These are phyloP conservation scores for Saxidomus purpurata DNA, from an alignment of 1,140 invertebrate species.

Conservation along the genomic window DNA sequence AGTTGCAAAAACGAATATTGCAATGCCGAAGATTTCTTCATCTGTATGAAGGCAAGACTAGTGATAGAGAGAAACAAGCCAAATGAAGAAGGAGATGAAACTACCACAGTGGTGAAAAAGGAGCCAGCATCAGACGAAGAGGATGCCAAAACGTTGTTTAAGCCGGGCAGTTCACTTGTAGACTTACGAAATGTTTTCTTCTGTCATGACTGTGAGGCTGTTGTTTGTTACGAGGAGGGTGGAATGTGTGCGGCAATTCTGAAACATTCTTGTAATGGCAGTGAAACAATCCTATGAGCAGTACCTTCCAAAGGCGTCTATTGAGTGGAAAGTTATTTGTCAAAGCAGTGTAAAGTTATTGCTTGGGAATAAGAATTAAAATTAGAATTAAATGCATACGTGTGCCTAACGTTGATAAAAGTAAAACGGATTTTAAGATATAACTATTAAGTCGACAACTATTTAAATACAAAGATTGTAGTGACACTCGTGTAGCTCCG, in stretches of 20 bases:
- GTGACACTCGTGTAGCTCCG: no score
- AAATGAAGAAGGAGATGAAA: background rate
- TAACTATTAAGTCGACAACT: no score
- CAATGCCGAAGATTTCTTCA: conserved; percentile 9
- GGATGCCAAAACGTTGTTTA: background rate
- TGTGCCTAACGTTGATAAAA: no score
- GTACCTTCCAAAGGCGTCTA: no score
- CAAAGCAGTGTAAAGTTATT: no score
- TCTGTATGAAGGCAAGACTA: background rate
- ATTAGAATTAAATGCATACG: no score
- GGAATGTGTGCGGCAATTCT: background rate
- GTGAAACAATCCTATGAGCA: conserved; percentile 4
- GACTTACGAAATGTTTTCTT: background rate
- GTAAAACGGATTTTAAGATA: no score
- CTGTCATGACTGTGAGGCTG: conserved; percentile 10
- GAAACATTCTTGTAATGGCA: background rate
- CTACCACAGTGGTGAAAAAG: background rate
- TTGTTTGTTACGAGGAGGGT: conserved; percentile 2
- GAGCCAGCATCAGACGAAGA: no score
- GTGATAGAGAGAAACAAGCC: background rate
- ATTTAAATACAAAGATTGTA: no score
- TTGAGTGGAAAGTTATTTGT: no score
- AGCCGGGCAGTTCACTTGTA: background rate
- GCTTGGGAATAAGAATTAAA: no score
- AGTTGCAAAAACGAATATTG: conserved; percentile 34